Evolutionary conservation across 2,113 vertebrate species (phyloP).

Genomic region (Parus major): DNA sequence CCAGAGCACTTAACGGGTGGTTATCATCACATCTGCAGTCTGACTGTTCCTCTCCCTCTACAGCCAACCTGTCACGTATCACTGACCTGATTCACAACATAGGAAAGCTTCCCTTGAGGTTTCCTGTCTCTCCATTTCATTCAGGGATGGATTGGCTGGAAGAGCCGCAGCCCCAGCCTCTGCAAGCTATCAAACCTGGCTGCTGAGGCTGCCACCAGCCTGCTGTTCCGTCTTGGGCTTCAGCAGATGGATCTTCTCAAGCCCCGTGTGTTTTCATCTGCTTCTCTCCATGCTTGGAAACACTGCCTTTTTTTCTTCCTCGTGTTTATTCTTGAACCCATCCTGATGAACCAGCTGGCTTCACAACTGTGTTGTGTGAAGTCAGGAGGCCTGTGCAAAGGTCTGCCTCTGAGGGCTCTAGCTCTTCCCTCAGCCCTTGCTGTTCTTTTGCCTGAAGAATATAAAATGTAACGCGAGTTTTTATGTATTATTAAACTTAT

Average conservation of each 20-base stretch:
- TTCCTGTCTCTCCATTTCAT: not conserved
- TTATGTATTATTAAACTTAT: slow-evolving; percentile 43
- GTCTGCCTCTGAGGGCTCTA: not conserved
- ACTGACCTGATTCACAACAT: not conserved
- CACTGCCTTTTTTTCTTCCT: not conserved
- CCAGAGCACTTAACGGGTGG: not conserved
- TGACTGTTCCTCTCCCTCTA: not conserved
- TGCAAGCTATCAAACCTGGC: not conserved
- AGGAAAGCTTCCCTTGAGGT: not conserved
- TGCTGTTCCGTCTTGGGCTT: not conserved
- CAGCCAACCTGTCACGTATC: not conserved
- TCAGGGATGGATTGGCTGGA: not conserved
- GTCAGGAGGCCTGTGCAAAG: not conserved
- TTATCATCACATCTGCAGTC: not conserved
- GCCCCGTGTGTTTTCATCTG: not conserved
- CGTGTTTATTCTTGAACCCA: not conserved
- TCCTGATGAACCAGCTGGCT: not conserved
- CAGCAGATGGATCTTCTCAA: not conserved
- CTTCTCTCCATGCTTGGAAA: not conserved
- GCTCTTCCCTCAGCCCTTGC: not conserved
- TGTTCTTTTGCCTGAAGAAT: not conserved
- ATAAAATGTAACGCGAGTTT: not conserved
- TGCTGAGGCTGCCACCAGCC: not conserved
- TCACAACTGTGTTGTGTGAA: not conserved
- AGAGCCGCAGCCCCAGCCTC: not conserved